phyloP scores from a whole-genome alignment of 2,888 invertebrate genomes.

The Zootermopsis nevadensis region DNA sequence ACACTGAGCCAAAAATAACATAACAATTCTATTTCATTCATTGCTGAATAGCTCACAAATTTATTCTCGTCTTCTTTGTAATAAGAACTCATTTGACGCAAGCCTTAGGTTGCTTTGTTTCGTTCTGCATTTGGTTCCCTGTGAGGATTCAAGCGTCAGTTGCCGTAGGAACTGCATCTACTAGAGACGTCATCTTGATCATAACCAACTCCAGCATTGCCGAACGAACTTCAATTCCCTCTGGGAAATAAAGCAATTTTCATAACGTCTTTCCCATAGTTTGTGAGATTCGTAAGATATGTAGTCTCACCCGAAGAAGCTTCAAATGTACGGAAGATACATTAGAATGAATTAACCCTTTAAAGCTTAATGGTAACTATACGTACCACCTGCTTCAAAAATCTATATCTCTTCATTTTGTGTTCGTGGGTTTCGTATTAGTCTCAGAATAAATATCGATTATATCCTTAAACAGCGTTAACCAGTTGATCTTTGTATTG shows the following conservation, averaged over 20 bases:
- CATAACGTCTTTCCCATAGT: slow-evolving; percentile 7
- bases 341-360: too few species aligned
- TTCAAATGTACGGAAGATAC: background rate
- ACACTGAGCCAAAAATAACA: too few species aligned
- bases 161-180: background rate
- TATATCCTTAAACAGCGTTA: too few species aligned
- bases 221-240: background rate
- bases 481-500: too few species aligned
- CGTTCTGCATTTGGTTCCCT: background rate
- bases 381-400: too few species aligned
- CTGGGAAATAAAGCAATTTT: slow-evolving; percentile 25
- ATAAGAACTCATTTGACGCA: background rate
- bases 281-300: slow-evolving; percentile 1
- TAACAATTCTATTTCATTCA: too few species aligned
- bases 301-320: background rate
- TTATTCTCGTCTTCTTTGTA: too few species aligned
- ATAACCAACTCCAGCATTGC: background rate
- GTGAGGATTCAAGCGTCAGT: background rate
- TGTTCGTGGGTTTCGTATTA: too few species aligned
- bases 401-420: too few species aligned
- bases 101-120: background rate
- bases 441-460: too few species aligned
- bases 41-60: too few species aligned
- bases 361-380: too few species aligned
- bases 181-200: slow-evolving; percentile 19